Conservation (phyloP, 2,888 invertebrate species). For the Acronicta alni region DNA sequence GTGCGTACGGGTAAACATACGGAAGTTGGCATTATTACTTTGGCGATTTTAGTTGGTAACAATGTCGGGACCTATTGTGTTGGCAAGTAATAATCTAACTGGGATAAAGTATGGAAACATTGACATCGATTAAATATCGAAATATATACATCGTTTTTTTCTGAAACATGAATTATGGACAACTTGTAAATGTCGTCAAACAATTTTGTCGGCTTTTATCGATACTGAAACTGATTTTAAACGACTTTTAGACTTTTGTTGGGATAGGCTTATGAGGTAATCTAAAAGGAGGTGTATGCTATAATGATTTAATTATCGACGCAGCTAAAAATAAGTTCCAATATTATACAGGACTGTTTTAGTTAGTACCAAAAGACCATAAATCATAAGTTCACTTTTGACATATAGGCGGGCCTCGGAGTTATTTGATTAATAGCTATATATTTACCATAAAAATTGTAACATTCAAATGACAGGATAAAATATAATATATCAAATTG, state of each 20-base stretch:
- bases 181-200: no score
- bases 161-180: no score
- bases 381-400: slow-evolving; percentile 40
- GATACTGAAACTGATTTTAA: no score
- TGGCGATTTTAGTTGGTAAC: no score
- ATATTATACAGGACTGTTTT: slow-evolving; percentile 4
- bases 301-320: background rate
- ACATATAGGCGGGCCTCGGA: slow-evolving; percentile 28
- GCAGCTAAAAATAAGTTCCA: background rate
- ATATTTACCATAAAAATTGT: slow-evolving; percentile 35
- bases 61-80: no score
- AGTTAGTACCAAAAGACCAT: slow-evolving; percentile 16
- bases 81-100: no score
- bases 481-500: slow-evolving; percentile 27
- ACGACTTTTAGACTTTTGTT: no score
- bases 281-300: background rate
- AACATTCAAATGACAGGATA: slow-evolving; percentile 14
- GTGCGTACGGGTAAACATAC: slow-evolving; percentile 2
- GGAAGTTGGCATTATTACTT: background rate
- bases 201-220: no score
- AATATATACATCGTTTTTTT: no score
- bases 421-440: slow-evolving; percentile 40
- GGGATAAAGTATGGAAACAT: no score
- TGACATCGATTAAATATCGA: no score
- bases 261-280: no score